These are phyloP conservation scores for Alca torda DNA, from an alignment of 2,797 vertebrate genomes.

Conservation along the genomic window DNA sequence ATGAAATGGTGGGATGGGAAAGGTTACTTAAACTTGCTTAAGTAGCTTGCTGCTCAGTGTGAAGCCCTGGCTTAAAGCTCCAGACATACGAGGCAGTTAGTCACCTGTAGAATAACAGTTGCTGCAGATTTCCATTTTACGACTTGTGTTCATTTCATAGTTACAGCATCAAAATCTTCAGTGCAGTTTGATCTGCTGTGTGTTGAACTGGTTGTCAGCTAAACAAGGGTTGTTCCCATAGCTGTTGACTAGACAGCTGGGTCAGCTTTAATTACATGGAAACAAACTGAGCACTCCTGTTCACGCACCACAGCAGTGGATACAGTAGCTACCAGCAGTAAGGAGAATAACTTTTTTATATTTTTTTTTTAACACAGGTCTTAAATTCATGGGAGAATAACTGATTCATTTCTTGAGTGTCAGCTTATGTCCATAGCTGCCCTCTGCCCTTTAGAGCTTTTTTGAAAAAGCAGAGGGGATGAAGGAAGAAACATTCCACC, in stretches of 20 bases:
- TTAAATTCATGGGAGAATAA: background rate
- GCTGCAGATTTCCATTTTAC: background rate
- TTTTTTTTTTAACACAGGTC: background rate
- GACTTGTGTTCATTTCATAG: background rate
- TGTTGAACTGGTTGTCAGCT: background rate
- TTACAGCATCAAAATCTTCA: background rate
- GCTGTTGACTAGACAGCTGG: background rate
- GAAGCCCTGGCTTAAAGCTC: background rate
- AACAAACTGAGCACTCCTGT: background rate
- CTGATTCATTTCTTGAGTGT: background rate
- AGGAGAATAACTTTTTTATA: background rate
- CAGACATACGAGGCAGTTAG: background rate
- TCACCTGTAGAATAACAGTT: background rate
- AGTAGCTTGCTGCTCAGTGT: background rate
- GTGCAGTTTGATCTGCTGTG: background rate
- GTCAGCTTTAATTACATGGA: background rate
- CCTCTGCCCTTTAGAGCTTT: background rate
- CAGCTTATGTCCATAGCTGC: background rate
- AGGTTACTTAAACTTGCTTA: background rate
- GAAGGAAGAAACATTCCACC: background rate
- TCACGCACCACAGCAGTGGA: background rate
- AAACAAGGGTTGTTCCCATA: accelerated
- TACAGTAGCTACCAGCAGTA: background rate
- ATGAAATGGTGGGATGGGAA: accelerated
- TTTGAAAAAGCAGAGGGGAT: background rate